Percentiles rank a stretch among this genome's conserved stretches.
phyloP scores from a whole-genome alignment of 2,888 invertebrate species.

The Acanthosepion lycidas region DNA sequence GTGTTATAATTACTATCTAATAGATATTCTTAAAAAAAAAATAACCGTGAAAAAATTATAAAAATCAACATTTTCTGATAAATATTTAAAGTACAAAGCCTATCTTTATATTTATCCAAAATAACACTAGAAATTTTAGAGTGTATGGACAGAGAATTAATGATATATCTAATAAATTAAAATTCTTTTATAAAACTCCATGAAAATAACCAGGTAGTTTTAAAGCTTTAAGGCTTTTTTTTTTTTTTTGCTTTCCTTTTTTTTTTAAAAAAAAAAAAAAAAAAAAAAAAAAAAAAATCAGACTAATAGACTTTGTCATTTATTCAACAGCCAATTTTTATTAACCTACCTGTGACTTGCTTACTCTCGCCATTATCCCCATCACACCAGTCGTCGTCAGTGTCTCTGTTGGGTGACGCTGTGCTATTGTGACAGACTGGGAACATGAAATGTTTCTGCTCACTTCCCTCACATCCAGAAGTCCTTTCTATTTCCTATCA shows the following conservation, averaged over 20 bases:
- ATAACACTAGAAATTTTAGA: too few relatives aligned
- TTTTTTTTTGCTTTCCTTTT: too few relatives aligned
- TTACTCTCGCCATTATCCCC: slow-evolving; percentile 33
- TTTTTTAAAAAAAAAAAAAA: too few relatives aligned
- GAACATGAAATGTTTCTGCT: slow-evolving; percentile 33
- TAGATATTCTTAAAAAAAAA: too few relatives aligned
- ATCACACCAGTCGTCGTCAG: slow-evolving; percentile 33
- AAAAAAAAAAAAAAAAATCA: too few relatives aligned
- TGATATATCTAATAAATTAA: not conserved
- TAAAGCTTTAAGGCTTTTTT: not conserved
- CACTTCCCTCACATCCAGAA: slow-evolving; percentile 11
- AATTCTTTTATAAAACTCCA: not conserved
- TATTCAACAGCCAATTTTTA: not conserved
- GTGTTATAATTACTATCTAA: too few relatives aligned
- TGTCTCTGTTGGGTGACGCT: slow-evolving; percentile 33
- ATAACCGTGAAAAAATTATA: too few relatives aligned
- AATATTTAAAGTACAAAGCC: too few relatives aligned
- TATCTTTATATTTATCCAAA: too few relatives aligned
- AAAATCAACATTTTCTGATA: too few relatives aligned
- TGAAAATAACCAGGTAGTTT: not conserved
- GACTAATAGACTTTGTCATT: not conserved
- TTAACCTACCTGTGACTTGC: slow-evolving; percentile 33
- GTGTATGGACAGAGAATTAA: too few relatives aligned
- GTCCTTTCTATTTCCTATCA: slow-evolving; percentile 33
- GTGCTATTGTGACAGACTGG: slow-evolving; percentile 33